Conservation (phyloP, 1,140 invertebrate genomes). For the Drosophila baimaii region DNA sequence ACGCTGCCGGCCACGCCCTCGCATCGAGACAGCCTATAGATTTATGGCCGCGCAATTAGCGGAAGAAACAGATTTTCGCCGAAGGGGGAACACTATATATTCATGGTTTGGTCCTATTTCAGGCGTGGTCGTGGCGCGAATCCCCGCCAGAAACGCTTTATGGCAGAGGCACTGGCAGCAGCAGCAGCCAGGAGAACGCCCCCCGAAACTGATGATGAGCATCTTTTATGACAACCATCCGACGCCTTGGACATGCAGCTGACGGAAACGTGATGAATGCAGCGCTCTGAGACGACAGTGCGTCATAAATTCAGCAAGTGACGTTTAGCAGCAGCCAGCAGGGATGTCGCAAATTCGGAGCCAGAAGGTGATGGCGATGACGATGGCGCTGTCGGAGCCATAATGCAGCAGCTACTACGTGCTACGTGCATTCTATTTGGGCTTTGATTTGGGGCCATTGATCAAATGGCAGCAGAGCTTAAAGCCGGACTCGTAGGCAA, state of each 20-base stretch:
- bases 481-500: conserved; percentile 12
- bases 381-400: conserved; percentile 33
- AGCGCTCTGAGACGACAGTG: conserved; percentile 53
- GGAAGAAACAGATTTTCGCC: conserved; percentile 44
- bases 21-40: conserved; percentile 63
- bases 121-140: conserved; percentile 16
- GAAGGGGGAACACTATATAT: conserved; percentile 28
- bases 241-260: conserved; percentile 69
- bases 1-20: conserved; percentile 62
- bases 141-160: conserved; percentile 58
- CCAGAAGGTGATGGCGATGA: conserved; percentile 35
- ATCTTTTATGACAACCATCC: conserved; percentile 73
- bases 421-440: conserved; percentile 58
- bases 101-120: conserved; percentile 30
- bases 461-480: conserved; percentile 23
- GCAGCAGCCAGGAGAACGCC: conserved; percentile 2
- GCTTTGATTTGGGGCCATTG: conserved; percentile 42
- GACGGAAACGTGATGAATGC: conserved; percentile 75
- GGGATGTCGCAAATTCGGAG: conserved; percentile 8
- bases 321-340: conserved; percentile 36
- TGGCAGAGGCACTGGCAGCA: conserved; percentile 3
- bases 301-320: conserved; percentile 64
- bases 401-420: conserved; percentile 52
- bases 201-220: conserved; percentile 68
- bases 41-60: conserved; percentile 65